Conservation (phyloP, 2,113 vertebrate species). For the Uria lomvia region DNA sequence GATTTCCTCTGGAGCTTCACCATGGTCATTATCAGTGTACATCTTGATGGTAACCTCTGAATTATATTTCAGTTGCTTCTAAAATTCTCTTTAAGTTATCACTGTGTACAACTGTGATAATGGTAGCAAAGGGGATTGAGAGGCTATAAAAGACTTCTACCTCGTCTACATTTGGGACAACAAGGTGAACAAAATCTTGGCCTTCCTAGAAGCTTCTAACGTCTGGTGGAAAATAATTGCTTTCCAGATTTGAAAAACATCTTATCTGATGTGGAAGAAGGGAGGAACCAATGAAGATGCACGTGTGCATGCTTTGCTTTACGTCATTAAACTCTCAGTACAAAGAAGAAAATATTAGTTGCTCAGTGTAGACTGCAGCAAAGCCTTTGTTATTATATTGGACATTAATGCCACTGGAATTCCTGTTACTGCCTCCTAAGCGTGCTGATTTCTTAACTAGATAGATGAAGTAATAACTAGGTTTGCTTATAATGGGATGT, state of each 20-base stretch:
- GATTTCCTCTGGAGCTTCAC: neutral
- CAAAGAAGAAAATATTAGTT: neutral
- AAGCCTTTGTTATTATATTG: neutral
- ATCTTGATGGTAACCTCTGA: neutral
- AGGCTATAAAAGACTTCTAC: neutral
- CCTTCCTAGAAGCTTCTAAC: neutral
- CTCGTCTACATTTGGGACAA: neutral
- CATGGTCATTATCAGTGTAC: neutral
- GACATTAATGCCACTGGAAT: neutral
- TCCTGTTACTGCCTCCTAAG: neutral
- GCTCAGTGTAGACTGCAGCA: neutral
- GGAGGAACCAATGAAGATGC: neutral
- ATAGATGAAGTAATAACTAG: neutral
- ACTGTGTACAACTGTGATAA: neutral
- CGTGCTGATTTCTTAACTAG: neutral
- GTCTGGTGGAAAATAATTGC: neutral
- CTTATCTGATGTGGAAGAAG: neutral
- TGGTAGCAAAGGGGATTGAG: neutral
- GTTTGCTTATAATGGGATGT: neutral
- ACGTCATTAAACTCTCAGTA: neutral
- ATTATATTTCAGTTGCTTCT: neutral
- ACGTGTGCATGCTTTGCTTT: neutral
- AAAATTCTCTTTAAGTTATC: neutral
- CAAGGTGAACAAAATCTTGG: neutral
- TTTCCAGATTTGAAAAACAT: neutral